A percentile compares a stretch with the other conserved stretches of the same genome.
Conservation (phyloP, 1,140 invertebrate genomes). For the Monochamus saltuarius region DNA sequence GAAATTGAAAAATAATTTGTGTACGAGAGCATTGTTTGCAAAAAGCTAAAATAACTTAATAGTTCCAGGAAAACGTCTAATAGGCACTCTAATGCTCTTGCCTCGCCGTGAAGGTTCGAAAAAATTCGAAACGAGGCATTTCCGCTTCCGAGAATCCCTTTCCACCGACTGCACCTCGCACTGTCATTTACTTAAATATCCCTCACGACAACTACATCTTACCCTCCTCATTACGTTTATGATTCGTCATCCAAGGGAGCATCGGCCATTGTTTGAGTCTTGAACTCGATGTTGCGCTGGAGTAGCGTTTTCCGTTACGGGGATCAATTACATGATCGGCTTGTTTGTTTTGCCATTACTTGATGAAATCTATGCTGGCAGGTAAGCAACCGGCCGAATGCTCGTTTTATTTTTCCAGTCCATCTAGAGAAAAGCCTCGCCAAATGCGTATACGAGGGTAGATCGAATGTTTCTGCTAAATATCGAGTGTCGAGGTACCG, state of each 20-base stretch:
- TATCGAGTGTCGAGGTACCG: too few relatives aligned
- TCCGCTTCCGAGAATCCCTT: constrained; percentile 31
- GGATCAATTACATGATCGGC: constrained; percentile 36
- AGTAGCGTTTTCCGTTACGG: constrained; percentile 37
- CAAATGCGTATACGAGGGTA: background rate
- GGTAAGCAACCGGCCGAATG: constrained; percentile 4
- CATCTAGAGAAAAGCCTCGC: too few relatives aligned
- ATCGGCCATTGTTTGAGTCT: constrained; percentile 12
- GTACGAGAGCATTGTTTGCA: too few relatives aligned
- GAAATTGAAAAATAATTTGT: too few relatives aligned
- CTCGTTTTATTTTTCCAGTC: too few relatives aligned
- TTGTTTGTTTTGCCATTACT: constrained; percentile 44
- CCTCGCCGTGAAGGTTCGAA: constrained; percentile 42
- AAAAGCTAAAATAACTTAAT: too few relatives aligned
- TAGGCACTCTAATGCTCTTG: background rate
- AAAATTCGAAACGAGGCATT: constrained; percentile 42
- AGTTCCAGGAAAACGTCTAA: too few relatives aligned
- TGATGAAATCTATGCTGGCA: constrained; percentile 39
- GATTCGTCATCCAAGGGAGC: background rate
- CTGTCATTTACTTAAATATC: too few relatives aligned
- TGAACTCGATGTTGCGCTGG: constrained; percentile 28
- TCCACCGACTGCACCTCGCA: too few relatives aligned
- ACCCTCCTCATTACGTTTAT: too few relatives aligned
- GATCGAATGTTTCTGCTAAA: background rate
- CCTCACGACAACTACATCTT: too few relatives aligned